Conservation (phyloP, 2,888 invertebrate genomes). For the Melieria picta region DNA sequence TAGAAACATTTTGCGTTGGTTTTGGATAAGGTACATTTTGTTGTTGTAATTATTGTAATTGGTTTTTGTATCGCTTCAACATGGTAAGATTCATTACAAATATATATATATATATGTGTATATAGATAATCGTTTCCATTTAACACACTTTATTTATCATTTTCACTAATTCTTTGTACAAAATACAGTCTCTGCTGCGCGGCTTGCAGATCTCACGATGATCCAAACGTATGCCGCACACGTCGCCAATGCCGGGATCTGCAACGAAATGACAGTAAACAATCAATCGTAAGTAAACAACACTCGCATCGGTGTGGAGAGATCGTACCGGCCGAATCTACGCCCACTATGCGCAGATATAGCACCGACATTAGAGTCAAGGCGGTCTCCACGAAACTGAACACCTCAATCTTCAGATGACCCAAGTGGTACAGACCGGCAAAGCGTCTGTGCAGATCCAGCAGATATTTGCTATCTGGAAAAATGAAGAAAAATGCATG, state of each 20-base stretch:
- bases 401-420: slow-evolving; percentile 69
- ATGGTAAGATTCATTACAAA: too few species aligned
- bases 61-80: background rate
- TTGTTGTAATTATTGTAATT: background rate
- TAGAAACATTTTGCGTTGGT: background rate
- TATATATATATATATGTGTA: background rate
- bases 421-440: slow-evolving; percentile 69
- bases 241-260: slow-evolving; percentile 84
- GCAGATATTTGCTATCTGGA: slow-evolving; percentile 77
- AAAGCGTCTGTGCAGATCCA: slow-evolving; percentile 74
- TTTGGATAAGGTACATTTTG: background rate
- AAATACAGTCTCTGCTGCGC: slow-evolving; percentile 73
- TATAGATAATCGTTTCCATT: slow-evolving; percentile 18
- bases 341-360: slow-evolving; percentile 79
- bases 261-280: slow-evolving; percentile 38
- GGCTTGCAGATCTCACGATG: slow-evolving; percentile 91
- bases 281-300: background rate
- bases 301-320: slow-evolving; percentile 5
- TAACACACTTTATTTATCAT: slow-evolving; percentile 69
- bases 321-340: slow-evolving; percentile 78
- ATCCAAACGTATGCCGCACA: slow-evolving; percentile 79
- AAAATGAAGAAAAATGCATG: slow-evolving; percentile 34
- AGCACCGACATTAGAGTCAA: slow-evolving; percentile 80
- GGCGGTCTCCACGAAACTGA: slow-evolving; percentile 82
- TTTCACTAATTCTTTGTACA: slow-evolving; percentile 75